A percentile compares a stretch with the other conserved stretches of the same genome.
phyloP scores from a whole-genome alignment of 2,113 vertebrate genomes.

The Tychaedon coryphoeus region DNA sequence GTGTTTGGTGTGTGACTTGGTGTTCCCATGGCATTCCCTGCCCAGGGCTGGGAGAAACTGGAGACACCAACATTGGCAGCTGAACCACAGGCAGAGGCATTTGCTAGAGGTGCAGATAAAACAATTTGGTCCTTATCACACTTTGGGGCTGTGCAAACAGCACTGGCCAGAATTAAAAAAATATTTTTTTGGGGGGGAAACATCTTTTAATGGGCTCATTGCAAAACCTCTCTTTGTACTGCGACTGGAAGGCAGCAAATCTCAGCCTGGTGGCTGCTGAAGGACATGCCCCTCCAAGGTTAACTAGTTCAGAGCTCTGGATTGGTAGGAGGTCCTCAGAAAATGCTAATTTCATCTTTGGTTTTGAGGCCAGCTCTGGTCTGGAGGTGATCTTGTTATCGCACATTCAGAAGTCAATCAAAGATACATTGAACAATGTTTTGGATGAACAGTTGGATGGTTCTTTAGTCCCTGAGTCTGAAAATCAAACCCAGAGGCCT shows the following conservation, averaged over 20 bases:
- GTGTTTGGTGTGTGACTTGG: neutral
- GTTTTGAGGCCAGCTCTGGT: neutral
- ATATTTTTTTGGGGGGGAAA: accelerated
- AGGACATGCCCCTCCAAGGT: neutral
- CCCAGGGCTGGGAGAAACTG: neutral
- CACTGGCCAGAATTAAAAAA: neutral
- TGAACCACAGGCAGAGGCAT: neutral
- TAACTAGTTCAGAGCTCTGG: neutral
- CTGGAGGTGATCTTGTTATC: neutral
- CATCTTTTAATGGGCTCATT: neutral
- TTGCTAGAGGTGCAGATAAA: neutral
- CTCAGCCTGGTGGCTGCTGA: neutral
- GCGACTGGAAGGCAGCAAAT: neutral
- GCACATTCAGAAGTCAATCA: neutral
- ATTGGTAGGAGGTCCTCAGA: neutral
- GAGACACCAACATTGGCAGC: accelerated
- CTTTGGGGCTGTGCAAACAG: neutral
- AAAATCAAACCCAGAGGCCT: neutral
- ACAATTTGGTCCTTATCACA: neutral
- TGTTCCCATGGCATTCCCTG: neutral
- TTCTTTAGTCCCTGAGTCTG: neutral
- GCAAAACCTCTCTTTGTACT: neutral
- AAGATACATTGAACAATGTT: neutral
- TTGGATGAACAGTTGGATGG: neutral
- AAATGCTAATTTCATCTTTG: neutral